phyloP scores from a whole-genome alignment of 37 sponge, comb jelly and placozoan species.

The Eunapius fragilis region DNA sequence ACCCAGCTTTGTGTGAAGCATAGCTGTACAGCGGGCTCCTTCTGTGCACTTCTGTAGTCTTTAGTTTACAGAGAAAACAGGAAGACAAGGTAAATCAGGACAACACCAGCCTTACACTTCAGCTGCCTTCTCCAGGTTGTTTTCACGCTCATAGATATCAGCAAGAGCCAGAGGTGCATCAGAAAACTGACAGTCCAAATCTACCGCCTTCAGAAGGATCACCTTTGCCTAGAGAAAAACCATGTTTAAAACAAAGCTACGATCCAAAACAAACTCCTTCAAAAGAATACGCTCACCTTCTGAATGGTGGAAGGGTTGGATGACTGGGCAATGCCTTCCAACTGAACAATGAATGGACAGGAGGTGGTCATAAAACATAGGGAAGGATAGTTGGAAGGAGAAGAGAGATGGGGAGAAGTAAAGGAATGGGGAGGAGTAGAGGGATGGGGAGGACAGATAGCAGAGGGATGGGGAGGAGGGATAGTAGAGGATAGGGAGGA shows the following conservation, averaged over 20 bases:
- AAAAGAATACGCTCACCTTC: slow-evolving; percentile 13
- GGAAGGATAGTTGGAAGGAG: no score
- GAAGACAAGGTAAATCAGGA: neutral
- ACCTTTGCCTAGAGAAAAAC: slow-evolving; percentile 15
- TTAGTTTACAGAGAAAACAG: neutral
- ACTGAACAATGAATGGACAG: no score
- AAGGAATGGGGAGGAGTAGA: no score
- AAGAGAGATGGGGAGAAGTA: no score
- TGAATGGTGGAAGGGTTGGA: slow-evolving; percentile 1
- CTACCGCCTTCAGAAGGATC: slow-evolving; percentile 19
- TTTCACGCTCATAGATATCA: slow-evolving; percentile 1
- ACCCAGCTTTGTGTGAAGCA: slow-evolving; percentile 32
- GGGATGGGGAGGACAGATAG: no score
- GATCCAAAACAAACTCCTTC: neutral
- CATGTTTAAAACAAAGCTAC: neutral
- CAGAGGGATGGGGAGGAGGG: no score
- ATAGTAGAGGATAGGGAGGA: no score
- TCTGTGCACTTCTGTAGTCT: slow-evolving; percentile 23
- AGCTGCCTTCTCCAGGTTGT: slow-evolving; percentile 2
- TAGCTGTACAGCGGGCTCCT: neutral
- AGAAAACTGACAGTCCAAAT: slow-evolving; percentile 13
- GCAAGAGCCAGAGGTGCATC: slow-evolving; percentile 7
- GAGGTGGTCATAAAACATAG: neutral
- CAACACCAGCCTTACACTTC: slow-evolving; percentile 30
- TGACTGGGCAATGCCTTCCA: slow-evolving; percentile 34